Evolutionary conservation across 2,113 vertebrate genomes (phyloP), one percentile per base, ranked within the genome.

Genomic region (Campylomormyrus tamandua): DNA sequence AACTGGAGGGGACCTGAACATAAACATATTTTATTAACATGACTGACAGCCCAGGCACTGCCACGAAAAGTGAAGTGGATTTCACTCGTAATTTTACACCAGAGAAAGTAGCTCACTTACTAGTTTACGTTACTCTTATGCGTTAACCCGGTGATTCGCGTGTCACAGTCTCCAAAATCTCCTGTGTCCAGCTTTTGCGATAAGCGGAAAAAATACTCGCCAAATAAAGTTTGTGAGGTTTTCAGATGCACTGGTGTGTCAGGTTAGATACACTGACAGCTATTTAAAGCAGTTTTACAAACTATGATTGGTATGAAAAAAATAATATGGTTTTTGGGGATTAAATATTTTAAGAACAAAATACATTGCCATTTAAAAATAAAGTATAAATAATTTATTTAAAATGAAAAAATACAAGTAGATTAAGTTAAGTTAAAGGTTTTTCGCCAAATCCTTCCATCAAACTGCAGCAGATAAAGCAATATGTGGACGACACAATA

Each of bases 1-100:
- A 85, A 86, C 27, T 85, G 21, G 13, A 46, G n/a, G 83, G 3
- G 83, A 70, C 66, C 48, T 42, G 45, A 35, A 46, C 52, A 45
- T 19, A 89, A 62, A 49, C 19, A 42, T 86, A 77, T 35, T 83
- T 53, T 42, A 89, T 83, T 89, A 42, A 42, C 77, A 27, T 80
- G 31, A 80, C 19, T 89, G 45, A 35, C 88, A 77, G 88, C 70
- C 49, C 66, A 42, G 9, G 56, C 56, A 62, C 39, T 50, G n/a
- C 11, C 11, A 52, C 46, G 46, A 80, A 80, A 17, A 35, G 46
- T 27, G 35, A 27, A 70, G 62, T 70, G 10, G 62, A 35, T 80
- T 50, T 27, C 46, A 50, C 24, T 27, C n/a, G 46, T 86, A 86
- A 31, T 48, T 24, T 46, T 50, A 49, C 85, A 87, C 50, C 10